Evolutionary conservation across 2,797 vertebrate genomes (phyloP).

Genomic region (Argyrosomus regius): DNA sequence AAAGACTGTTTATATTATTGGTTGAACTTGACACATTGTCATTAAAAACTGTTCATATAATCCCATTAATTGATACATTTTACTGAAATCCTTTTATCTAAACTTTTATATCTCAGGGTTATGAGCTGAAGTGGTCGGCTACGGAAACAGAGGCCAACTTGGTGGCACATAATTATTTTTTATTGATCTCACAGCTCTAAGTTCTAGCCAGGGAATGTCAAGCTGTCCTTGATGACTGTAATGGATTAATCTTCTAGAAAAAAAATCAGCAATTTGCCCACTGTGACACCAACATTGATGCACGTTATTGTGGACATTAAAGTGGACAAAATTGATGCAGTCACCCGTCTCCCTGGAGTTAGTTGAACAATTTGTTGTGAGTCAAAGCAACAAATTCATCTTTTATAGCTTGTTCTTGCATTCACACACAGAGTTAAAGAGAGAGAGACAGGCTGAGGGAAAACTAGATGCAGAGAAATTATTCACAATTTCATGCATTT

Average conservation of each 20-base stretch:
- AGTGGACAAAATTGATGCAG: neutral
- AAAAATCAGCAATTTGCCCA: neutral
- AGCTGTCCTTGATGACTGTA: neutral
- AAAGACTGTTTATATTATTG: neutral
- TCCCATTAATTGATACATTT: neutral
- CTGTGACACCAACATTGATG: neutral
- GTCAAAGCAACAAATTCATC: neutral
- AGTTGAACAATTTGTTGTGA: neutral
- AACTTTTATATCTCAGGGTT: neutral
- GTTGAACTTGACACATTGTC: neutral
- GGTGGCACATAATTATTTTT: neutral
- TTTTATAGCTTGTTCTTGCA: neutral
- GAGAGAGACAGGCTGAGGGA: neutral
- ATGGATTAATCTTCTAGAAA: neutral
- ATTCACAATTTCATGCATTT: constrained; percentile 41
- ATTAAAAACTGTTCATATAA: neutral
- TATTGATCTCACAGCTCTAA: constrained; percentile 7
- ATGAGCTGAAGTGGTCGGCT: neutral
- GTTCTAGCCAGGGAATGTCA: neutral
- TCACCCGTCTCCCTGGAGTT: constrained; percentile 1
- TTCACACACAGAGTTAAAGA: neutral
- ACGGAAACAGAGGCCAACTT: neutral
- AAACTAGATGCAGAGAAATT: neutral
- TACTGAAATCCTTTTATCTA: neutral
- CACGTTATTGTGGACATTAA: neutral